phyloP scores from a whole-genome alignment of 2,888 invertebrate genomes.

The Oscheius sp. region DNA sequence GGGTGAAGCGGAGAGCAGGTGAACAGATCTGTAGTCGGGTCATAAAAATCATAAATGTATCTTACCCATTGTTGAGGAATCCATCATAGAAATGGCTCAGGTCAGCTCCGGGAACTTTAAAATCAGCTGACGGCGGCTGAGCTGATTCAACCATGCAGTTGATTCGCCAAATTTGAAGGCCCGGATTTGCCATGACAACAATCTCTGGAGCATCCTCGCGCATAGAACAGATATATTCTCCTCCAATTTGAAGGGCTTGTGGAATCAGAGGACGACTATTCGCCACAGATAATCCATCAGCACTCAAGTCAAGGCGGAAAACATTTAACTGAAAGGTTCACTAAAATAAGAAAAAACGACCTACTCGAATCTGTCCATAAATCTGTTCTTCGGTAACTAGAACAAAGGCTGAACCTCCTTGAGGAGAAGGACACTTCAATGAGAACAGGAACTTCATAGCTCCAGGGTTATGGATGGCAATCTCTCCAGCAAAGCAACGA shows the following conservation, averaged over 20 bases:
- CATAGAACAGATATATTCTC: conserved; percentile 64
- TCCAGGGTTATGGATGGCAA: conserved; percentile 59
- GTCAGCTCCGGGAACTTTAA: conserved; percentile 64
- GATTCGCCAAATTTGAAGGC: conserved; percentile 60
- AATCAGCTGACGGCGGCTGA: conserved; percentile 54
- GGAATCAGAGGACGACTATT: conserved; percentile 58
- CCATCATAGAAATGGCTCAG: conserved; percentile 68
- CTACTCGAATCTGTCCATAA: conserved; percentile 41
- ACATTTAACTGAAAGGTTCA: conserved; percentile 53
- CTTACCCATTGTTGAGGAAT: conserved; percentile 62
- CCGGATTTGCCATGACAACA: conserved; percentile 66
- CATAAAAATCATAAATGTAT: neutral
- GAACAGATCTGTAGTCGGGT: conserved; percentile 53
- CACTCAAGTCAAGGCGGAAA: conserved; percentile 59
- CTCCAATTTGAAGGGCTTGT: conserved; percentile 55
- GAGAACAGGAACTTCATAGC: conserved; percentile 66
- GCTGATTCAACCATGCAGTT: conserved; percentile 52
- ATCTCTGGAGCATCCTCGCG: conserved; percentile 68
- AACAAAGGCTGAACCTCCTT: conserved; percentile 61
- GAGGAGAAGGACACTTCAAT: conserved; percentile 56
- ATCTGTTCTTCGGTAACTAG: conserved; percentile 53
- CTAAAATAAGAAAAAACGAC: neutral
- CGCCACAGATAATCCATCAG: conserved; percentile 60
- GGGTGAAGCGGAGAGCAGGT: conserved; percentile 65
- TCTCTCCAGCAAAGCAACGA: conserved; percentile 61